These are phyloP conservation scores for Hippocampus barbouri DNA, from an alignment of 2,113 vertebrate genomes.

Conservation along the genomic window DNA sequence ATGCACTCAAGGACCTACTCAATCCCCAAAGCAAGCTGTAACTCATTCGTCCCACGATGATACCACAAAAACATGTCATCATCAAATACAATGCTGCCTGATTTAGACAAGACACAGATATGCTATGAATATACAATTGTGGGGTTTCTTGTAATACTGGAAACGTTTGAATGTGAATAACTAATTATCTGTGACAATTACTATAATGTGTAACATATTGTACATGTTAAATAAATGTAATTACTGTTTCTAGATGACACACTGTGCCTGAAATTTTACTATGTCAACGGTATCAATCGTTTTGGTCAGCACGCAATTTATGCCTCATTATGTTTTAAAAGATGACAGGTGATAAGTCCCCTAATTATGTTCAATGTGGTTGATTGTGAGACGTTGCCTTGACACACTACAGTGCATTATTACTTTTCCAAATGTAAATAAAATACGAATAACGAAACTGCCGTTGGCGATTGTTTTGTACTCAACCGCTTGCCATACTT, in stretches of 20 bases:
- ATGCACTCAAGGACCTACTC: constrained; percentile 70
- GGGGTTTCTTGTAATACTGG: neutral
- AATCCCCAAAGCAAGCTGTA: constrained; percentile 68
- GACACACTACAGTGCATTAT: neutral
- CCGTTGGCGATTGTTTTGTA: constrained; percentile 14
- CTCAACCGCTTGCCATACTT: constrained; percentile 9
- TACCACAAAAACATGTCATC: neutral
- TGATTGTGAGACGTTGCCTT: neutral
- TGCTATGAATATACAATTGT: neutral
- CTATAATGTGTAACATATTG: neutral
- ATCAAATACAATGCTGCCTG: neutral
- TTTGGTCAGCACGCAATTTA: no score
- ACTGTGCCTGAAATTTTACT: neutral
- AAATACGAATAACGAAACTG: neutral
- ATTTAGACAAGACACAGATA: neutral
- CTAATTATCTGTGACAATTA: neutral
- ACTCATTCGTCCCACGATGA: neutral
- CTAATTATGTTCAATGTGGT: neutral
- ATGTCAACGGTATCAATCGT: neutral
- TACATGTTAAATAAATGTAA: neutral
- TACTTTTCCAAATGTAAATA: neutral
- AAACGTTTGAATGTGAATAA: neutral
- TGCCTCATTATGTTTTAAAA: no score
- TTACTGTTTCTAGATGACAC: neutral
- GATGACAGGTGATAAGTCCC: neutral